Conservation (phyloP, 2,113 vertebrate species). For the Chionis minor region DNA sequence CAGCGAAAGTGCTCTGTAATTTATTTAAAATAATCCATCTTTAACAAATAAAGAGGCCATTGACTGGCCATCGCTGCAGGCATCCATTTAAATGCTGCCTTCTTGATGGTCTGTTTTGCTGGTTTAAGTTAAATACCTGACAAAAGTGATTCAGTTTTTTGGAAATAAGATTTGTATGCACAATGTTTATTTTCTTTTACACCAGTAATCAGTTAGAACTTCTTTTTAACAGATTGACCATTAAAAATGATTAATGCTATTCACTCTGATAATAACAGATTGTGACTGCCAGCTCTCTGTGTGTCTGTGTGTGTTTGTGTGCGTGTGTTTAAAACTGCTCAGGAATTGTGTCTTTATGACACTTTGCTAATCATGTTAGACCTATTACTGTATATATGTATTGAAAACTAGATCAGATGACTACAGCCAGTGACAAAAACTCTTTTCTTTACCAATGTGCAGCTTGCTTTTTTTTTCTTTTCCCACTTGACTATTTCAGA, state of each 20-base stretch:
- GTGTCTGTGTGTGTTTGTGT: not conserved
- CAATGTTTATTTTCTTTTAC: slow-evolving; percentile 73
- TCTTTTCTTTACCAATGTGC: slow-evolving; percentile 19
- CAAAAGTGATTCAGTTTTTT: slow-evolving; percentile 80
- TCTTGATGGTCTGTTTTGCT: slow-evolving; percentile 86
- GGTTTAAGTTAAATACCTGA: slow-evolving; percentile 81
- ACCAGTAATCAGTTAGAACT: slow-evolving; percentile 64
- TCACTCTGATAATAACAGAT: slow-evolving; percentile 60
- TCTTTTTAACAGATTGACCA: slow-evolving; percentile 58
- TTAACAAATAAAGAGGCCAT: slow-evolving; percentile 99
- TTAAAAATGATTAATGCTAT: slow-evolving; percentile 78
- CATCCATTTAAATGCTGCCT: slow-evolving; percentile 86
- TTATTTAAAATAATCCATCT: slow-evolving; percentile 99
- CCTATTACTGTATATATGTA: slow-evolving; percentile 52
- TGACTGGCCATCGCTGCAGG: slow-evolving; percentile 88
- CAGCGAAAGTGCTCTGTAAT: slow-evolving; percentile 99
- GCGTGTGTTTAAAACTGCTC: slow-evolving; percentile 7
- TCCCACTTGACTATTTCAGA: slow-evolving; percentile 1
- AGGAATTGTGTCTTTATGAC: slow-evolving; percentile 54
- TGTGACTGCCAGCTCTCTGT: slow-evolving; percentile 42
- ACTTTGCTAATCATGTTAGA: slow-evolving; percentile 49
- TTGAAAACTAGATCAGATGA: slow-evolving; percentile 67
- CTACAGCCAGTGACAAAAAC: slow-evolving; percentile 36
- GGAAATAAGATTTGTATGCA: slow-evolving; percentile 70
- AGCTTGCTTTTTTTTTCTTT: not conserved